These are phyloP conservation scores for Pollenia angustigena DNA, from an alignment of 2,888 invertebrate species.

Conservation along the genomic window DNA sequence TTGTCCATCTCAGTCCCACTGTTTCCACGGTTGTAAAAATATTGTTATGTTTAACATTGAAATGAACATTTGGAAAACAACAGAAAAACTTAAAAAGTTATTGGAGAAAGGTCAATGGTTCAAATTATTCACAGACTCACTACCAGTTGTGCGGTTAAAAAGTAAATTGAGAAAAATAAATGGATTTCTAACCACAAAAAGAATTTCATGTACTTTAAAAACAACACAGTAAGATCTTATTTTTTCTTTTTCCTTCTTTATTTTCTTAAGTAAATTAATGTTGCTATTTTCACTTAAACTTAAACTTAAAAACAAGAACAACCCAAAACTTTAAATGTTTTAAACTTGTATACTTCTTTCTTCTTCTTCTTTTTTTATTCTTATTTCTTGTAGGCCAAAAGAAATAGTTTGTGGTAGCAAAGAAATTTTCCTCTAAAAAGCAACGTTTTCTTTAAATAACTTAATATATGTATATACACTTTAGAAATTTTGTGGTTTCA, in stretches of 20 bases:
- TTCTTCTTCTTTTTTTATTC: neutral
- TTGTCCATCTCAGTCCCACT: neutral
- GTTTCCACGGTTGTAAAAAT: neutral
- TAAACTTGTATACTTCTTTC: neutral
- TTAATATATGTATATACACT: too few species aligned
- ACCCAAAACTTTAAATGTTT: neutral
- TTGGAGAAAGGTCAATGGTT: neutral
- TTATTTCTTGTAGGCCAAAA: too few species aligned
- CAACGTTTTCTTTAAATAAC: neutral
- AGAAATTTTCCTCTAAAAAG: conserved; percentile 11
- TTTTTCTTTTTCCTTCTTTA: neutral
- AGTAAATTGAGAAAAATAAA: conserved; percentile 15
- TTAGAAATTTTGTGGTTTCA: too few species aligned
- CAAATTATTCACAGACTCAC: neutral
- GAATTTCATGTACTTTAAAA: neutral
- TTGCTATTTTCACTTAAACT: too few species aligned
- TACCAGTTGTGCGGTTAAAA: conserved; percentile 24
- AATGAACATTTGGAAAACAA: neutral
- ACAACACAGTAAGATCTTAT: neutral
- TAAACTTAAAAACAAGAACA: too few species aligned
- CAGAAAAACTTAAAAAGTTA: neutral
- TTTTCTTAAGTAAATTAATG: neutral
- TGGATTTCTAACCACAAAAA: conserved; percentile 8
- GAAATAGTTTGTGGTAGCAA: conserved; percentile 13
- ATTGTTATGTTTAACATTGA: neutral